Percentiles rank a stretch among this genome's conserved stretches.
Conservation (phyloP, 2,113 vertebrate genomes). For the Hemibagrus wyckioides region DNA sequence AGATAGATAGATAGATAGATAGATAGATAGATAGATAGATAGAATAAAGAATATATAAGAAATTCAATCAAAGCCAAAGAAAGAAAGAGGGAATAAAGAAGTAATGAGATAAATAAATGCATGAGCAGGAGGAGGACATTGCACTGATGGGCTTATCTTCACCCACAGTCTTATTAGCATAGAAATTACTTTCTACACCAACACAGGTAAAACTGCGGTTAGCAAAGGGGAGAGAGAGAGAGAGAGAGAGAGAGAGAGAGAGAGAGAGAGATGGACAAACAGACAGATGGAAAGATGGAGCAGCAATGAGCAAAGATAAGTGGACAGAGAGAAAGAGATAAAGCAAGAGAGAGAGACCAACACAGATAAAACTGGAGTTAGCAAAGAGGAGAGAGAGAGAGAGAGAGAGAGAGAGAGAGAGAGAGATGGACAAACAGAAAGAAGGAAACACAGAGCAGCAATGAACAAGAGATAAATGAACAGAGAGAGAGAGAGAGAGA, state of each 20-base stretch:
- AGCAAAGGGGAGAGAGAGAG: slow-evolving; percentile 36
- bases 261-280: slow-evolving; percentile 45
- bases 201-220: slow-evolving; percentile 47
- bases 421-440: slow-evolving; percentile 42
- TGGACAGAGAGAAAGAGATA: neutral
- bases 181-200: slow-evolving; percentile 76
- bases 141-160: slow-evolving; percentile 71
- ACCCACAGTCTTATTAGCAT: slow-evolving; percentile 79
- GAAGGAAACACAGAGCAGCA: neutral
- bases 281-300: neutral
- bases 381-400: slow-evolving; percentile 37
- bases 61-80: slow-evolving; percentile 48
- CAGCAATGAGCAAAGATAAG: slow-evolving; percentile 36
- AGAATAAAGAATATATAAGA: slow-evolving; percentile 14
- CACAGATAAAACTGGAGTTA: slow-evolving; percentile 45
- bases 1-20: slow-evolving; percentile 11
- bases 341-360: slow-evolving; percentile 45
- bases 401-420: slow-evolving; percentile 52
- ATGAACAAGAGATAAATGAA: slow-evolving; percentile 34
- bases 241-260: slow-evolving; percentile 52
- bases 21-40: neutral
- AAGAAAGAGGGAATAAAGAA: slow-evolving; percentile 53
- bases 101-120: slow-evolving; percentile 63
- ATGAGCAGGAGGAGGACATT: slow-evolving; percentile 65
- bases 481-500: slow-evolving; percentile 50